phyloP scores from a whole-genome alignment of 1,140 invertebrate species.

The Nephotettix cincticeps region DNA sequence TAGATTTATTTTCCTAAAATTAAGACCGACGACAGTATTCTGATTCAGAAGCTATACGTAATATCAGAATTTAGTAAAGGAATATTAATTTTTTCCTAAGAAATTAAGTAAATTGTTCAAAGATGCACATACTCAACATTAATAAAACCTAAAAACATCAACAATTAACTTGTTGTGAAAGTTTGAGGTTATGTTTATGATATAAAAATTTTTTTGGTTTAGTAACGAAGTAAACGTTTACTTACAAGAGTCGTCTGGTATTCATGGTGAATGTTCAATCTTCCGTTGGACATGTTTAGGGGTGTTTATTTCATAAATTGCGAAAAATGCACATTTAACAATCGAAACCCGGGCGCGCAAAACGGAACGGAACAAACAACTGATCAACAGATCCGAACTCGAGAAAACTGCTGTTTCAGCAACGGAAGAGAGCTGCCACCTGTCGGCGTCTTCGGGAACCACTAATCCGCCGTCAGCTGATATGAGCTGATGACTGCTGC shows the following conservation, averaged over 20 bases:
- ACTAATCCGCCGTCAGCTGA: not conserved
- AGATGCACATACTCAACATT: no score
- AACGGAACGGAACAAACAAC: not conserved
- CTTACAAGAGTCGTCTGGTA: conserved; percentile 19
- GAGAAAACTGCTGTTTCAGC: not conserved
- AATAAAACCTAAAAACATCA: no score
- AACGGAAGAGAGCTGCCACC: conserved; percentile 13
- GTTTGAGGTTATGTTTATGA: no score
- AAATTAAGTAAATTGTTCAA: no score
- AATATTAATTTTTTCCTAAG: no score
- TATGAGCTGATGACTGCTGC: not conserved
- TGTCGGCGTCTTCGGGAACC: not conserved
- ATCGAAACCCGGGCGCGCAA: not conserved
- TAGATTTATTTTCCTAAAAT: no score
- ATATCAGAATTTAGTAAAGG: no score
- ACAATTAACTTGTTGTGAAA: no score
- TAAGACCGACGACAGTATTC: no score
- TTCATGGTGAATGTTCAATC: conserved; percentile 4
- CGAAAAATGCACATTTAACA: not conserved
- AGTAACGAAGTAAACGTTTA: not conserved
- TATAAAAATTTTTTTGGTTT: no score
- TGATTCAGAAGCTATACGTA: no score
- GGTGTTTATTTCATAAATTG: not conserved
- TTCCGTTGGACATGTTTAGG: not conserved
- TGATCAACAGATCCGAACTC: not conserved